A percentile compares a stretch with the other conserved stretches of the same genome.
Evolutionary conservation across 2,797 vertebrate species (phyloP).

Genomic region (Alcedo quadribrachys): DNA sequence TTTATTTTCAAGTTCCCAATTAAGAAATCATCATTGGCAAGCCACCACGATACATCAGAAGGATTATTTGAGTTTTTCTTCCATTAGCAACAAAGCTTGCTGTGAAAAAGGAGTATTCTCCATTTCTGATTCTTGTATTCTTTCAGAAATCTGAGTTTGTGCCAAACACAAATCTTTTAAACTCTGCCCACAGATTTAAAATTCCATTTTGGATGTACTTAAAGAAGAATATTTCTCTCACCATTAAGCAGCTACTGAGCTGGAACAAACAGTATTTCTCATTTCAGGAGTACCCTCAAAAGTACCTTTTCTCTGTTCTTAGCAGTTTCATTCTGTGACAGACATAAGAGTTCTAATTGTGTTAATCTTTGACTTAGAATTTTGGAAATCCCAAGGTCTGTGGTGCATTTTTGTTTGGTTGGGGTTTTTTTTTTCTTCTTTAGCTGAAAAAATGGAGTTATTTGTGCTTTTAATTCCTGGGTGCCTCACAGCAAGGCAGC

Average conservation of each 20-base stretch:
- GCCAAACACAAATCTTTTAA: not conserved
- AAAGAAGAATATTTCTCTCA: not conserved
- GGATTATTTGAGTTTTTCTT: conserved; percentile 29
- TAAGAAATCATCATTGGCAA: conserved; percentile 3
- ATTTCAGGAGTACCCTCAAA: not conserved
- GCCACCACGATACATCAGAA: not conserved
- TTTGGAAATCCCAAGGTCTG: not conserved
- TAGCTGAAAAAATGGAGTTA: not conserved
- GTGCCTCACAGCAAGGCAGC: not conserved
- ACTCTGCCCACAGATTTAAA: not conserved
- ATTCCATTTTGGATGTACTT: not conserved
- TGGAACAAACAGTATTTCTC: not conserved
- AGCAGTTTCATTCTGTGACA: not conserved
- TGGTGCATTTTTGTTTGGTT: not conserved
- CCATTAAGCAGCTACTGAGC: not conserved
- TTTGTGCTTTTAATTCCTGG: accelerated
- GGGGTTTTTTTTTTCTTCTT: not conserved
- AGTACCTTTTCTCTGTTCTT: not conserved
- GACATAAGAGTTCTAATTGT: not conserved
- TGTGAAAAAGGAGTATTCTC: not conserved
- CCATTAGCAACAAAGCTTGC: not conserved
- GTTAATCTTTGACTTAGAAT: not conserved
- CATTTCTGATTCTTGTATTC: not conserved
- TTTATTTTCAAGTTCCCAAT: not conserved
- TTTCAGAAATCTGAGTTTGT: not conserved